Evolutionary conservation across 1,140 invertebrate genomes (phyloP), one percentile per base, ranked within the genome.

Genomic region (Trichomalopsis sarcophagae): DNA sequence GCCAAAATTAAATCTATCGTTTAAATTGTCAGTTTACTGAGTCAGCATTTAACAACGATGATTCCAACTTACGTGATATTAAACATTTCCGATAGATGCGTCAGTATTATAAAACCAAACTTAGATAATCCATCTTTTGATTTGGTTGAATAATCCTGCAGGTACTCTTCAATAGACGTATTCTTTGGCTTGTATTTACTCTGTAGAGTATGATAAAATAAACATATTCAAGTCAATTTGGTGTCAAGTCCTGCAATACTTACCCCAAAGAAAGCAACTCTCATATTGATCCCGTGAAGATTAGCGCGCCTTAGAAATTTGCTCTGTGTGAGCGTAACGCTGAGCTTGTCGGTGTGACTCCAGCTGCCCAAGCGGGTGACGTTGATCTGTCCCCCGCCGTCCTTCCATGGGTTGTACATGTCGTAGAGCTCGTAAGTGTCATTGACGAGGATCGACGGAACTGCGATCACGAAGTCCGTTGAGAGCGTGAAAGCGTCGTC

Each of bases 321-420:
- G 23, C 17, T 27, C 11, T 55, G 36, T 0, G 21, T 36, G 10
- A 82, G 47, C 1, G 11, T 66, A 14, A 88, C 55, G 2, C 40
- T 47, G 11, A 89, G 76, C 33, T 85, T 82, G 14, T 30, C 9
- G 1, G 62, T 23, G 2, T 23, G 17, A 3, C 17, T 55, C 89
- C 89, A 89, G 5, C n/a, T 81, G 3, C 88, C 89, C 0, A 85
- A 21, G 55, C 36, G 40, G 0, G 85, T 87, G 11, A 89, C 69
- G 21, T 87, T 88, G 5, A 89, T 77, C 14, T 40, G n/a, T 21
- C 89, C 87, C 27, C 87, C 87, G 14, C 87, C 82, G 30, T 68
- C 36, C 77, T 89, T 87, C 11, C 87, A 89, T 44, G 76, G 87
- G 78, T 89, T 90, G 13, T 87, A 89, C 36, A 89, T 74, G 9